These are phyloP conservation scores for Paradoxurus hermaphroditus DNA, from an alignment of 2,113 vertebrate species.

Conservation along the genomic window DNA sequence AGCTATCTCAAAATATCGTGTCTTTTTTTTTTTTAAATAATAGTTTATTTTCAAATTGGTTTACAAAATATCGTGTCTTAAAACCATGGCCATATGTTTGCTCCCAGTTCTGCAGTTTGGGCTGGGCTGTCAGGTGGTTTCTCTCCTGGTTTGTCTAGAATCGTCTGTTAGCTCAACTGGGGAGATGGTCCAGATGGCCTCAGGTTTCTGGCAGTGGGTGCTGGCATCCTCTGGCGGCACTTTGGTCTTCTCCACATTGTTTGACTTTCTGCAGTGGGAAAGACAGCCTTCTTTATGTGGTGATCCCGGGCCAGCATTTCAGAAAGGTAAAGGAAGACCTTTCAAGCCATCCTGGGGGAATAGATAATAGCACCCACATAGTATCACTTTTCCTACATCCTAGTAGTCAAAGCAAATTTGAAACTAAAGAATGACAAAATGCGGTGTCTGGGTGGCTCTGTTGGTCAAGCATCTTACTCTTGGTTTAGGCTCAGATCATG, in stretches of 20 bases:
- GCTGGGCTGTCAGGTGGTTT: background rate
- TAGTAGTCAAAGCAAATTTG: background rate
- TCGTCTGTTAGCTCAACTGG: background rate
- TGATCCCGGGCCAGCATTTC: background rate
- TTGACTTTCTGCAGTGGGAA: background rate
- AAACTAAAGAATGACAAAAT: background rate
- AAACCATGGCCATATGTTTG: background rate
- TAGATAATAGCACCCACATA: background rate
- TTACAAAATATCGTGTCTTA: too few relatives aligned
- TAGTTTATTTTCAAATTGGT: too few relatives aligned
- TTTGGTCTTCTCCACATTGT: background rate
- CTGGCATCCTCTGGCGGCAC: background rate
- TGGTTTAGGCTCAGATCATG: too few relatives aligned
- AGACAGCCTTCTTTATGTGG: background rate
- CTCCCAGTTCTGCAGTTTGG: background rate
- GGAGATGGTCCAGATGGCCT: background rate
- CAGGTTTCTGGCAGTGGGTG: background rate
- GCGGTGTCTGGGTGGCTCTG: too few relatives aligned
- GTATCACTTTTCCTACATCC: rapidly evolving
- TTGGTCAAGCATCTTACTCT: too few relatives aligned
- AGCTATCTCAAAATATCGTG: background rate
- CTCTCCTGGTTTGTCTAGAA: background rate
- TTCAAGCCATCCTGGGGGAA: background rate
- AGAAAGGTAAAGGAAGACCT: background rate
- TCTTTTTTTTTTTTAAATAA: too few relatives aligned